phyloP scores from a whole-genome alignment of 2,113 vertebrate genomes.

The Pseudopodoces humilis region DNA sequence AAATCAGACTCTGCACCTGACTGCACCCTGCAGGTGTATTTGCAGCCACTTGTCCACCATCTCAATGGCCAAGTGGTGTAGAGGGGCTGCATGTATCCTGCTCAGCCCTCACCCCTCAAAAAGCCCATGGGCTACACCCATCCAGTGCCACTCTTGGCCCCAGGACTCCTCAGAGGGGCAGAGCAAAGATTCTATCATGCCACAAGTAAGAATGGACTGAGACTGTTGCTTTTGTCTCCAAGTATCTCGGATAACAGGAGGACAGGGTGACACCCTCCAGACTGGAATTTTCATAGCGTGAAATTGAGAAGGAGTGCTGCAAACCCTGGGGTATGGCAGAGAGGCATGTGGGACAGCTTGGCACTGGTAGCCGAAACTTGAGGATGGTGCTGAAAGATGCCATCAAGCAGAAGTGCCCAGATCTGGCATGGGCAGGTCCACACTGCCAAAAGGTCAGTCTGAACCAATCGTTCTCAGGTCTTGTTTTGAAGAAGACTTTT shows the following conservation, averaged over 20 bases:
- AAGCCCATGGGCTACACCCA: background rate
- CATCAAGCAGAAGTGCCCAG: background rate
- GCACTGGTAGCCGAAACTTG: background rate
- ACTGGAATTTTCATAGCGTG: background rate
- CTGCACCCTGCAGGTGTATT: background rate
- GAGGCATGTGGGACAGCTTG: background rate
- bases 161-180: background rate
- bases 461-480: background rate
- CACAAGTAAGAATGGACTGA: background rate
- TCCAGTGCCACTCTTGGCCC: background rate
- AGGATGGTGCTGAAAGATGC: background rate
- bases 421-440: background rate
- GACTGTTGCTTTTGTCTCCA: background rate
- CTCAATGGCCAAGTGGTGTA: background rate
- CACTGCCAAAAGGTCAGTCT: background rate
- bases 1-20: background rate
- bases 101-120: background rate
- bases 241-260: background rate
- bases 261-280: background rate
- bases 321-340: fast-evolving
- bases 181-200: fast-evolving
- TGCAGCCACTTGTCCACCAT: background rate
- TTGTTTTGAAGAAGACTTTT: background rate
- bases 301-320: background rate
- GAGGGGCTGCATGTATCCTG: background rate